Evolutionary conservation across 2,113 vertebrate species (phyloP).

Genomic region (Andinoacara biseriatus): DNA sequence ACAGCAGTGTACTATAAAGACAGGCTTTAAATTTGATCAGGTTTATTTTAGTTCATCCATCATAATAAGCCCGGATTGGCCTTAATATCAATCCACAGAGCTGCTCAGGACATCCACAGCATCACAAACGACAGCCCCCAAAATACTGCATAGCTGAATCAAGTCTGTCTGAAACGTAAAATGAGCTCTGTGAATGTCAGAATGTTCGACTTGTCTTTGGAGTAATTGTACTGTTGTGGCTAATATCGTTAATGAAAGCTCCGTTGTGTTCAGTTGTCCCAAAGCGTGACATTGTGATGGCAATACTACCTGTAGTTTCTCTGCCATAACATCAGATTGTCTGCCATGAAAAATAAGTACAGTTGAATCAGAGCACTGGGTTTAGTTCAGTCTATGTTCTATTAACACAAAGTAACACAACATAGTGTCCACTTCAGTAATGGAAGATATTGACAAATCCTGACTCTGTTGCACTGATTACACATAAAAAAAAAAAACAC

Average conservation of each 20-base stretch:
- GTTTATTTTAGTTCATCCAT: not conserved
- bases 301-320: not conserved
- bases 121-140: not conserved
- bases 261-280: not conserved
- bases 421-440: not conserved
- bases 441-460: not conserved
- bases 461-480: not conserved
- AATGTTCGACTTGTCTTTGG: not conserved
- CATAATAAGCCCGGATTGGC: conserved; percentile 18
- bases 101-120: not conserved
- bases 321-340: not conserved
- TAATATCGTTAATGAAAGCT: not conserved
- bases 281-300: not conserved
- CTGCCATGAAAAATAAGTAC: not conserved
- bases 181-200: not conserved
- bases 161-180: not conserved
- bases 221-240: not conserved
- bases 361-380: not conserved
- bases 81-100: not conserved
- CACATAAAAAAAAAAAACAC: not conserved
- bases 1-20: not conserved
- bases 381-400: not conserved
- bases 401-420: not conserved
- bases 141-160: not conserved
- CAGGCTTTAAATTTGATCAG: conserved; percentile 3